Evolutionary conservation across 2,797 vertebrate species (phyloP), one percentile per base, ranked within the genome.

Genomic region (Danio kyathit): DNA sequence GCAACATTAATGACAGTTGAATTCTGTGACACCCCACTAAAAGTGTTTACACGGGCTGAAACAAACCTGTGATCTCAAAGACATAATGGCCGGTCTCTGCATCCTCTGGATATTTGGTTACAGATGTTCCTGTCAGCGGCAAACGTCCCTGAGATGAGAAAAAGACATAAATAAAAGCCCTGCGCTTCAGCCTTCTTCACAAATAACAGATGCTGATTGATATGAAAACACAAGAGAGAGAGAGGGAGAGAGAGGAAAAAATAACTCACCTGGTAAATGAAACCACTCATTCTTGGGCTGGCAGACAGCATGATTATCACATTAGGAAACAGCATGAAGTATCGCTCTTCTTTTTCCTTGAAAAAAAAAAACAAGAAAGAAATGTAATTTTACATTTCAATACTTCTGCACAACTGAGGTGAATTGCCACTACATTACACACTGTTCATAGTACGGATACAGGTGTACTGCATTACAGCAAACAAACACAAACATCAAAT

Each of bases 271-370:
- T 99, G 97, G 92, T 98, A 99, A 86, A 99, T 96, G 84, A 99
- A 99, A 80, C 98, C 97, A 86, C 97, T 99, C 98, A 99, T 99
- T 74, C 97, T 94, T 73, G 97, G 96, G 89, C 97, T 99, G 82
- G 97, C 96, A 11, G 97, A 98, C 40, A 99, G 91, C 95, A 98
- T 96, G 76, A 99, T 90, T 76, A 99, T 85, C 85, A 96, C 74
- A 6, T 89, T 96, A n/a, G 97, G 92, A 90, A 99, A 99, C 84
- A 99, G 91, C 95, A 99, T 94, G 70, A 99, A 91, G 88, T 99
- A 99, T 0, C 97, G 92, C 84, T 99, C 98, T 51, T 99, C 97
- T 91, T 96, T 98, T 75, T 99, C 98, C 98, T 99, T 88, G 1
- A 74, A 56, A 57, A 60, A 11, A 88, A 0, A 29, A 29, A 74